These are phyloP conservation scores for Argya squamiceps DNA, from an alignment of 2,797 vertebrate species.

Conservation along the genomic window DNA sequence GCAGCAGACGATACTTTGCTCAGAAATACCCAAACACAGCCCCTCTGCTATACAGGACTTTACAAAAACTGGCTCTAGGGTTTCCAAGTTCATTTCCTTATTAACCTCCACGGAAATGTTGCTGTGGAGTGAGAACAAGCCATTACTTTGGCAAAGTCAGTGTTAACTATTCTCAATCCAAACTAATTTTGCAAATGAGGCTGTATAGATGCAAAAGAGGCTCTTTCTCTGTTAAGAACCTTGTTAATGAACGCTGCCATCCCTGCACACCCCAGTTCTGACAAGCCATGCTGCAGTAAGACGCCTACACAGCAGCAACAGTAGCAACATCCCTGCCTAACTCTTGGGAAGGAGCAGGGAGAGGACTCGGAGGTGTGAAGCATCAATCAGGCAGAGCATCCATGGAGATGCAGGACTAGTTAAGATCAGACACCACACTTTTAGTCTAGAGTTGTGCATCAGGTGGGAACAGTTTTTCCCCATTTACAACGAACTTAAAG, in stretches of 20 bases:
- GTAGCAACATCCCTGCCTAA: not conserved
- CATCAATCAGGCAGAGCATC: not conserved
- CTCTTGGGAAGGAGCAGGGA: not conserved
- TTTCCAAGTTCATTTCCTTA: not conserved
- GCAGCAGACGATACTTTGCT: not conserved
- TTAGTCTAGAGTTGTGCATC: slow-evolving; percentile 5
- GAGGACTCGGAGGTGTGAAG: not conserved
- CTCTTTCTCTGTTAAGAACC: not conserved
- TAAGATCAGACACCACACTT: not conserved
- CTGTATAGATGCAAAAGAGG: not conserved
- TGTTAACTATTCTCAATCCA: not conserved
- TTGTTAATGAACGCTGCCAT: not conserved
- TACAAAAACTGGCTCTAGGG: not conserved
- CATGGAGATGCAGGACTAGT: not conserved
- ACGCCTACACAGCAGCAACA: not conserved
- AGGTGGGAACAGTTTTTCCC: slow-evolving; percentile 23
- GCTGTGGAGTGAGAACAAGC: not conserved
- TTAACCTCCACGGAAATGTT: not conserved
- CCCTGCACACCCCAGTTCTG: not conserved
- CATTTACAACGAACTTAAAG: not conserved
- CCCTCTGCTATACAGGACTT: not conserved
- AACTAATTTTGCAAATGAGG: not conserved
- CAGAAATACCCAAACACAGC: not conserved
- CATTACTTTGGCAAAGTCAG: not conserved
- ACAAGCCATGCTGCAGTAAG: not conserved